Evolutionary conservation across 2,797 vertebrate species (phyloP).

Genomic region (Cossypha dichroa): DNA sequence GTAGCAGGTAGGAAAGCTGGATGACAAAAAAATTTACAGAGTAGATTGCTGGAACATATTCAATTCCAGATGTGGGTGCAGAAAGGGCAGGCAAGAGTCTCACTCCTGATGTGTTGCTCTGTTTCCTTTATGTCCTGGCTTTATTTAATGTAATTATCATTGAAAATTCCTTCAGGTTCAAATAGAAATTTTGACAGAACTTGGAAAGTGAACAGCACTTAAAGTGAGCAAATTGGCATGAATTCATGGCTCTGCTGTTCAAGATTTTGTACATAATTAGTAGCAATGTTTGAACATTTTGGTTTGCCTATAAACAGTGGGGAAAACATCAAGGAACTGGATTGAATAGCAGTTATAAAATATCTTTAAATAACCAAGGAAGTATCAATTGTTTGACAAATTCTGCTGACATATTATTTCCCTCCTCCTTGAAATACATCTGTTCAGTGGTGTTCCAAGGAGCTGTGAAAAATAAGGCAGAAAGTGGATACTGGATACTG

Average conservation of each 20-base stretch:
- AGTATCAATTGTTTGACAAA: not conserved
- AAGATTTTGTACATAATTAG: not conserved
- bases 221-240: not conserved
- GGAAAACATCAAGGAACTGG: not conserved
- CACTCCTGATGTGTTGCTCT: not conserved
- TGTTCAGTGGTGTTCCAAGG: not conserved
- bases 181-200: not conserved
- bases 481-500: not conserved
- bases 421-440: accelerated
- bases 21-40: not conserved
- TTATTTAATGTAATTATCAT: not conserved
- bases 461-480: not conserved
- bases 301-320: not conserved
- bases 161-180: not conserved
- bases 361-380: not conserved
- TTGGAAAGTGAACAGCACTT: not conserved
- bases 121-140: not conserved
- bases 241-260: not conserved
- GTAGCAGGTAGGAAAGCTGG: not conserved
- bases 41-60: not conserved
- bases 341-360: not conserved
- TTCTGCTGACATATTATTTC: not conserved
- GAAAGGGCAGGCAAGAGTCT: not conserved
- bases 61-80: not conserved
- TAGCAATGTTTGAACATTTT: not conserved